Percentiles rank a stretch among this genome's conserved stretches.
phyloP scores from a whole-genome alignment of 2,888 invertebrate genomes.

The Machimus atricapillus region DNA sequence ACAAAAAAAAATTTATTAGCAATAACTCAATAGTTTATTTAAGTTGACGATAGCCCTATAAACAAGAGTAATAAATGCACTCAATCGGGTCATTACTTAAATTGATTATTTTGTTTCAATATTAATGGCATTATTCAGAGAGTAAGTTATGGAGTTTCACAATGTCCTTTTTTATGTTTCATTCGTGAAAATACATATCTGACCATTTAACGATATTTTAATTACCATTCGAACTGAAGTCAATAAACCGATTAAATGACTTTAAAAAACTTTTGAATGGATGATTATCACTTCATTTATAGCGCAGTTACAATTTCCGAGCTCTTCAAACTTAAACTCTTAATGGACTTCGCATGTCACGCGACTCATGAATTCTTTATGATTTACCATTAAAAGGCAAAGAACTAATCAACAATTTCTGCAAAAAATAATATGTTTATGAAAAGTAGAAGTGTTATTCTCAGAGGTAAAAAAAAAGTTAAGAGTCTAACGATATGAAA shows the following conservation, averaged over 20 bases:
- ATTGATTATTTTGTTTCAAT: not conserved
- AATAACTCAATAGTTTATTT: not conserved
- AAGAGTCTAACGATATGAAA: no score
- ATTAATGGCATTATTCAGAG: not conserved
- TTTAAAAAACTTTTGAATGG: not conserved
- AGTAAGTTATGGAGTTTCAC: not conserved
- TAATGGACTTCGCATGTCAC: not conserved
- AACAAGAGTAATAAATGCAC: not conserved
- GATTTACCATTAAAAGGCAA: not conserved
- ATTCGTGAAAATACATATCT: not conserved
- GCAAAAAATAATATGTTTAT: not conserved
- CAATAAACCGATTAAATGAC: not conserved
- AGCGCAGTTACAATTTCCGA: not conserved
- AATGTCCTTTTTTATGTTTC: not conserved
- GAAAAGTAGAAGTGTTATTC: no score
- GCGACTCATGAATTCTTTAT: not conserved
- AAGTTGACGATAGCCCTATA: not conserved
- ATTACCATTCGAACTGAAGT: not conserved
- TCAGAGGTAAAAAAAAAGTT: no score
- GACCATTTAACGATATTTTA: not conserved
- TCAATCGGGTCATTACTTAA: not conserved
- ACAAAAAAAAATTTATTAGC: not conserved
- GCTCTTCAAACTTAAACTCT: not conserved
- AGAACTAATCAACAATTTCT: not conserved
- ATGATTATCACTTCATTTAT: not conserved